These are phyloP conservation scores for Eristalis pertinax DNA, from an alignment of 2,888 invertebrate species.

Conservation along the genomic window DNA sequence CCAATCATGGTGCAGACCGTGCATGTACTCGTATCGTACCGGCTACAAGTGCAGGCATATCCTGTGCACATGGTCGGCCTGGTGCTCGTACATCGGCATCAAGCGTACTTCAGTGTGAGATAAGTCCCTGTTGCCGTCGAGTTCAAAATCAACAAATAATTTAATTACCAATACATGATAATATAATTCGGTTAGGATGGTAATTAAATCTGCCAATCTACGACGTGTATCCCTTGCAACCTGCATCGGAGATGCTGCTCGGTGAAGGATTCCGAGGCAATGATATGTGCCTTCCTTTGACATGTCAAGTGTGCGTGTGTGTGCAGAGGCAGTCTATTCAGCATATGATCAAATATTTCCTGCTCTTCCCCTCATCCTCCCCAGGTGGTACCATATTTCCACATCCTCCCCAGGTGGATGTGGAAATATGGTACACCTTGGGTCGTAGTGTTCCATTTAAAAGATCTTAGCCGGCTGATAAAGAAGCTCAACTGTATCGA, in stretches of 20 bases:
- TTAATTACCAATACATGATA: constrained; percentile 70
- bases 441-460: constrained; percentile 2
- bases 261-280: constrained; percentile 16
- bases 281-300: constrained; percentile 24
- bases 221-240: constrained; percentile 36
- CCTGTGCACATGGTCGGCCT: neutral
- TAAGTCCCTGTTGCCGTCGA: constrained; percentile 54
- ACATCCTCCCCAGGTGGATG: neutral
- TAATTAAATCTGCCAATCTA: constrained; percentile 68
- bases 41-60: constrained; percentile 1
- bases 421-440: neutral
- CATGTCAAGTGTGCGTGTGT: constrained; percentile 23
- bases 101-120: constrained; percentile 54
- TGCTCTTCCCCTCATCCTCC: neutral
- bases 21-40: neutral
- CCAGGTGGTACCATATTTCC: too few species aligned
- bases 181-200: constrained; percentile 65
- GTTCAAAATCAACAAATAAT: constrained; percentile 69
- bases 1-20: constrained; percentile 35
- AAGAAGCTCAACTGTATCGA: constrained; percentile 1
- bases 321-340: constrained; percentile 1
- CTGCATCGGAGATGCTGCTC: neutral
- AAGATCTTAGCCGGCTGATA: constrained; percentile 6
- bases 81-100: neutral
- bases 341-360: constrained; percentile 33